Base-by-base conservation (phyloP, 1,140 invertebrate species). In the Drosophila athabasca region DNA sequence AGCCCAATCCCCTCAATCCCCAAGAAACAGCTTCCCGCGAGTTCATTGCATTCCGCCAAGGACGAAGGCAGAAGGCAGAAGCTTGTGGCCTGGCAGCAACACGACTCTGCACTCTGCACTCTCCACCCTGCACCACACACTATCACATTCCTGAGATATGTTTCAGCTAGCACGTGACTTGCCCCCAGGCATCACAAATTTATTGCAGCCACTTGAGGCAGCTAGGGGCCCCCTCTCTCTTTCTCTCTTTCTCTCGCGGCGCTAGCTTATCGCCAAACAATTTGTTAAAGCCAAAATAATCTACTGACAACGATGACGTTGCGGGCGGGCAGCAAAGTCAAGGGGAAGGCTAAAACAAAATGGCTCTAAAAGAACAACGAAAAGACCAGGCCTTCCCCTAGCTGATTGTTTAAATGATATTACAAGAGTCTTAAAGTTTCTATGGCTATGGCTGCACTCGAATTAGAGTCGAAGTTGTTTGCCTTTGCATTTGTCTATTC, bases 21-120 rank as follows among this genome's bases (percentile, higher is more conserved):
- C n/a, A 22, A 53, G 8, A 39, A 17, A 6, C 15, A 70, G 52
- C 65, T 70, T 68, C 54, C 2, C 5, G n/a, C 15, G 5, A 24
- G 83, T 78, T 88, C 81, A 62, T 75, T 82, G 81, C 73, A 77
- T 87, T 69, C 66, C 53, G 68, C 68, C 77, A 85, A 82, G 81
- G 74, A 70, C 78, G 62, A 66, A 76, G 35, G 19, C 51, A 53
- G 6, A 19, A n/a, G 39, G 29, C 31, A 9, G n/a, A n/a, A n/a
- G 31, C 31, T 31, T 29, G 29, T 29, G 29, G 24, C 24, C 24
- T 26, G 24, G 24, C 24, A 26, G 24, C 24, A 26, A 26, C 24
- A 26, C 24, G 24, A 26, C 24, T 26, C 24, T 26, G 24, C 24
- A 24, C 24, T 24, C 24, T 24, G 24, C 24, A 26, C 24, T 5